A percentile compares a stretch with the other conserved stretches of the same genome.
These are phyloP conservation scores for Drosophila malerkotliana DNA, from an alignment of 1,140 invertebrate species.

Conservation along the genomic window DNA sequence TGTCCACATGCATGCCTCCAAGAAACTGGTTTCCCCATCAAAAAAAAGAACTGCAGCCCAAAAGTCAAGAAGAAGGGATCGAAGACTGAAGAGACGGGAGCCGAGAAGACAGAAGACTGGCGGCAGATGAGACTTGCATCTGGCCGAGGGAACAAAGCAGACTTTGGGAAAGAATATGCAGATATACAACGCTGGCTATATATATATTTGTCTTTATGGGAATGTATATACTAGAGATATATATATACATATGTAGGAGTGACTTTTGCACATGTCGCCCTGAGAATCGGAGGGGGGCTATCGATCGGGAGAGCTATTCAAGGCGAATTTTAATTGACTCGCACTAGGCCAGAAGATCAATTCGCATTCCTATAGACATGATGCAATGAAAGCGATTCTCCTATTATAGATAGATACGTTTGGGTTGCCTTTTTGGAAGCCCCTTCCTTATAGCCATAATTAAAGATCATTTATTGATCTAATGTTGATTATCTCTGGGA, in stretches of 20 bases:
- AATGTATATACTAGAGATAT: conserved; percentile 2
- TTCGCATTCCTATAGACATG: conserved; percentile 30
- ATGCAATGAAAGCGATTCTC: conserved; percentile 8
- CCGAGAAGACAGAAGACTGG: conserved; percentile 16
- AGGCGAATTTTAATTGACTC: conserved; percentile 53
- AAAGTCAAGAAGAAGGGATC: not conserved
- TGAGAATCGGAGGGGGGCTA: conserved; percentile 13
- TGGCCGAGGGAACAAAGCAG: conserved; percentile 46
- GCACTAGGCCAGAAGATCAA: conserved; percentile 32
- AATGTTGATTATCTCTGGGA: conserved; percentile 19
- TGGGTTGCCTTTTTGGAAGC: not conserved
- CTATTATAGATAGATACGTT: no score
- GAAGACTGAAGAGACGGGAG: conserved; percentile 18
- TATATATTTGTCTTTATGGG: not conserved
- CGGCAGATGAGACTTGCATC: conserved; percentile 41
- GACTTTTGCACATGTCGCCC: conserved; percentile 24
- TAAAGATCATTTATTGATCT: conserved; percentile 24
- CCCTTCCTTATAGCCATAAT: not conserved
- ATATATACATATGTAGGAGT: conserved; percentile 10
- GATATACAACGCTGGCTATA: conserved; percentile 16
- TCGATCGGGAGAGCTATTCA: conserved; percentile 41
- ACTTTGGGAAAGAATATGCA: conserved; percentile 45
- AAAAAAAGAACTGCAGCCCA: conserved; percentile 6
- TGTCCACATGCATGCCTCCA: conserved; percentile 41
- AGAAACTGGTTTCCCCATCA: conserved; percentile 42